Evolutionary conservation across 2,888 invertebrate species (phyloP), one percentile per base, ranked within the genome.

Genomic region (Brachyptera risi): DNA sequence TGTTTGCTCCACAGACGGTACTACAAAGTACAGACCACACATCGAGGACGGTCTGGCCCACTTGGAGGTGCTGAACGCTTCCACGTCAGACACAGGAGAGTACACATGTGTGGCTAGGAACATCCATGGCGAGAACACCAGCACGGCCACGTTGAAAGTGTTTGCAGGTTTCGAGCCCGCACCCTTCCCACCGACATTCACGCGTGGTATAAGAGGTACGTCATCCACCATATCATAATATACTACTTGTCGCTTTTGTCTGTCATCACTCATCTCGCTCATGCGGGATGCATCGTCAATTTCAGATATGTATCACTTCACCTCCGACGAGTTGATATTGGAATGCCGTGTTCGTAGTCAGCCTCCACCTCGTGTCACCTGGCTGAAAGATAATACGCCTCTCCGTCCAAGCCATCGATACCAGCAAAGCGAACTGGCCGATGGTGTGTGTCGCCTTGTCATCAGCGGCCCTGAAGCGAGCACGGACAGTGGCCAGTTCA

Each of bases 81-180:
- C 79, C 3, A 80, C 83, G 0, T 80, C 79, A 27, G 92, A 92
- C 74, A 83, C 85, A 3, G 93, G 89, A 9, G 87, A 89, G 70
- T 93, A 92, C 71, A 83, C 84, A 2, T 93, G 93, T 71, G 79
- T 86, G 1, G 92, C 89, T 5, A 81, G 80, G 67, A 93, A 92
- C 72, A 80, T 83, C 58, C 83, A 88, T 68, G 92, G 93, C 17
- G 81, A 84, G 60, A 78, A 83, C 1, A 80, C 80, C 13, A 86
- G 87, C 1, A 83, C 86, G n/a, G 87, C 90, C 1, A 83, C 82
- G 62, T 74, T 93, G 21, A 84, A 85, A 70, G 86, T 92, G 21
- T 87, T 86, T 70, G 86, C 88, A 56, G 83, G 85, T 67, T 86
- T 85, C 68, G 87, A 88, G 72, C 80, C 86, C 2, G 79, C 83